phyloP scores from a whole-genome alignment of 2,113 vertebrate species.

The Calonectris borealis region DNA sequence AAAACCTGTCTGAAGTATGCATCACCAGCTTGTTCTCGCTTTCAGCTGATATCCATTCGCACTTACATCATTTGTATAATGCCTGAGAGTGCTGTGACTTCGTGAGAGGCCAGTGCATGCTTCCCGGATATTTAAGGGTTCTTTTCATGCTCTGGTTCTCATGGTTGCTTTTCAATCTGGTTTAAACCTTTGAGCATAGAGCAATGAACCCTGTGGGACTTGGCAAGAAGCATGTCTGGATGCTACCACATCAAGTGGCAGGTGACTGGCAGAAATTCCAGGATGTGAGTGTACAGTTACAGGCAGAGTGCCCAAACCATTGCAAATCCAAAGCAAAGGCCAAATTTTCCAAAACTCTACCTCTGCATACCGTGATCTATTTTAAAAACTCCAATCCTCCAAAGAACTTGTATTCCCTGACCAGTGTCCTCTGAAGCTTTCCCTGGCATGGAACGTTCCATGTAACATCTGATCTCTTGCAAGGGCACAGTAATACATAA shows the following conservation, averaged over 20 bases:
- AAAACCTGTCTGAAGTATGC: neutral
- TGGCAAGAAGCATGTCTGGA: neutral
- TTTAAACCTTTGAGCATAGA: neutral
- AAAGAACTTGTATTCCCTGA: neutral
- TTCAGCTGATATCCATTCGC: neutral
- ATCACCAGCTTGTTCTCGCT: neutral
- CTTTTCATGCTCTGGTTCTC: neutral
- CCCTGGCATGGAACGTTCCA: neutral
- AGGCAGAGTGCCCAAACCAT: neutral
- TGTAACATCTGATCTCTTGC: neutral
- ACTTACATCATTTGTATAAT: fast-evolving
- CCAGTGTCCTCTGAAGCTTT: neutral
- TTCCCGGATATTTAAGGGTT: neutral
- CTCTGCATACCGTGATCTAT: neutral
- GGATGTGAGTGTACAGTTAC: neutral
- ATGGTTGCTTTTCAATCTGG: slow-evolving; percentile 3
- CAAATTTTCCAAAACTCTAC: neutral
- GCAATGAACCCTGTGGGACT: neutral
- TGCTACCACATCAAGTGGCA: neutral
- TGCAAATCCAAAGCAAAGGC: neutral
- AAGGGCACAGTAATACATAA: neutral
- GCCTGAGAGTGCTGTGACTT: neutral
- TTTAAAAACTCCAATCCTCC: neutral
- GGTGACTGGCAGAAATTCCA: neutral
- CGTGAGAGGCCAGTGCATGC: neutral